Evolutionary conservation across 2,113 vertebrate genomes (phyloP), one percentile per base, ranked within the genome.

Genomic region (Mesembrinibis cayennensis): DNA sequence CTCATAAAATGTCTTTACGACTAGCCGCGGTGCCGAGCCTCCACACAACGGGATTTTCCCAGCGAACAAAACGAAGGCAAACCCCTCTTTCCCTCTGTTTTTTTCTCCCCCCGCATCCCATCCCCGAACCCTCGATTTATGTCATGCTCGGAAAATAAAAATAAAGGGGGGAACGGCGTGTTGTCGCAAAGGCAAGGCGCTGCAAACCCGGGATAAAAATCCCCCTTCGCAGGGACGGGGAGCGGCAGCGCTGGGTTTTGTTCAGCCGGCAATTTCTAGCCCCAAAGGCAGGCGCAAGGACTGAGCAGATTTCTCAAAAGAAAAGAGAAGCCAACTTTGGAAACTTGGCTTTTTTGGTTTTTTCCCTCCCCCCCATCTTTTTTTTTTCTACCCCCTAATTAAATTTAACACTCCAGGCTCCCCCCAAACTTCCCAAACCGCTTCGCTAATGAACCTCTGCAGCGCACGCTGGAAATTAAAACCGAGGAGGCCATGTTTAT

Each of bases 1-100:
- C 67, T 95, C 95, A 67, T 91, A 94, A 97, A 96, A 80, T 63
- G 84, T 92, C 93, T 95, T 94, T 95, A 82, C 82, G 77, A 86
- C 86, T 7, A 12, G 45, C 55, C 52, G 32, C 27, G 55, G 50
- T 40, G 85, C 82, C 58, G 56, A 78, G 89, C 85, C 77, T 87
- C 72, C 78, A 6, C 93, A 36, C 91, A 34, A 56, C 84, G 79
- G 52, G 50, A 58, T 70, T 45, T 76, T 44, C 47, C 76, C 88
- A 56, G 81, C 36, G 16, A 87, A 72, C 77, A 95, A 95, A 92
- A 92, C 77, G 11, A 14, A 21, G 18, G 67, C 52, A 32, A 72
- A 89, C n/a, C 11, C 2, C 6, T 2, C 6, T 34, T 66, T 13
- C 3, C 20, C 17, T 6, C 4, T 6, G 42, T 11, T 2, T 38